Conservation (phyloP, 2,888 invertebrate genomes). For the Biston betularia region DNA sequence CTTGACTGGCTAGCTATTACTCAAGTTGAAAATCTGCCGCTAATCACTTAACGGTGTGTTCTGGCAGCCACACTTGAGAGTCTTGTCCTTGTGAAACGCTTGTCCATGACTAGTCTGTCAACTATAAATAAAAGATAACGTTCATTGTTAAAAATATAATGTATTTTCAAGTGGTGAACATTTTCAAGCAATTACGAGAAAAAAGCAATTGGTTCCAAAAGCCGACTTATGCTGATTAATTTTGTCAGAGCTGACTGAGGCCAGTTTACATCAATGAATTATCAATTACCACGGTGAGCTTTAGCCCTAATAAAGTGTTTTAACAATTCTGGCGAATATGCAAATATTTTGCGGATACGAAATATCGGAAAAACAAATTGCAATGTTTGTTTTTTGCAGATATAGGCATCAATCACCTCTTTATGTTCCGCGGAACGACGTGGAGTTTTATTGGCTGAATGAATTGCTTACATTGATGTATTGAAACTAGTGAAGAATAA, state of each 20-base stretch:
- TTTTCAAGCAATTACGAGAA: neutral
- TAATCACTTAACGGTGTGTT: too few species aligned
- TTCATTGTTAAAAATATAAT: too few species aligned
- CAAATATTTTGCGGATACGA: slow-evolving; percentile 37
- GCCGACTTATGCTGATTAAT: neutral
- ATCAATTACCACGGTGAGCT: slow-evolving; percentile 10
- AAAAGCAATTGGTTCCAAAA: neutral
- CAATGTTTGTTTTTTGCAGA: slow-evolving; percentile 35
- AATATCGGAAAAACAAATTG: slow-evolving; percentile 40
- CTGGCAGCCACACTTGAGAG: too few species aligned
- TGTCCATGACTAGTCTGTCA: too few species aligned
- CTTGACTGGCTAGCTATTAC: too few species aligned
- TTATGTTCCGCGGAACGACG: slow-evolving; percentile 23
- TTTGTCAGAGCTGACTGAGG: too few species aligned
- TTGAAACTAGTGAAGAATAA: slow-evolving; percentile 3
- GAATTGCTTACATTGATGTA: slow-evolving; percentile 5
- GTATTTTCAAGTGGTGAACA: neutral
- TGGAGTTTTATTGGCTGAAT: slow-evolving; percentile 23
- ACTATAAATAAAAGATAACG: too few species aligned
- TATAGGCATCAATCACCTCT: slow-evolving; percentile 32
- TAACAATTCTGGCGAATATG: slow-evolving; percentile 32
- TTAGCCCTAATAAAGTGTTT: slow-evolving; percentile 16
- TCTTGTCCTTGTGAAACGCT: too few species aligned
- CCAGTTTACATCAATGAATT: slow-evolving; percentile 1
- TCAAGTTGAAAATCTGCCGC: too few species aligned